A percentile compares a stretch with the other conserved stretches of the same genome.
Evolutionary conservation across 2,113 vertebrate species (phyloP).

Genomic region (Bungarus multicinctus): DNA sequence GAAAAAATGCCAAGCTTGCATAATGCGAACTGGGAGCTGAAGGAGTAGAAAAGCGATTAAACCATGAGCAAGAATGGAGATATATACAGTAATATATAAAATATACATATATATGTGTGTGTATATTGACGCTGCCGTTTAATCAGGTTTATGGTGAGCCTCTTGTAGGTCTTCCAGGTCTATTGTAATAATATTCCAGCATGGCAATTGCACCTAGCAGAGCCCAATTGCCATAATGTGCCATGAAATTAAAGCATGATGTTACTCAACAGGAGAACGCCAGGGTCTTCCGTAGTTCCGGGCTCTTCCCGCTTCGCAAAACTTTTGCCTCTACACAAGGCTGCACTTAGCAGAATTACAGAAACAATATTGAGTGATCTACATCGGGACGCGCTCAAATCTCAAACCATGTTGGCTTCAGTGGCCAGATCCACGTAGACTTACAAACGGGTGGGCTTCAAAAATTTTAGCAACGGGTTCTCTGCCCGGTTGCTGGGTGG

Average conservation of each 20-base stretch:
- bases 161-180: slow-evolving; percentile 38
- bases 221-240: slow-evolving; percentile 62
- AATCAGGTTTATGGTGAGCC: slow-evolving; percentile 57
- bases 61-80: neutral
- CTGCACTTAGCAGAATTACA: slow-evolving; percentile 51
- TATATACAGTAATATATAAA: too few relatives aligned
- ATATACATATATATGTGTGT: too few relatives aligned
- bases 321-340: slow-evolving; percentile 24
- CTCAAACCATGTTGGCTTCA: slow-evolving; percentile 33
- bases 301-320: slow-evolving; percentile 21
- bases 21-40: neutral
- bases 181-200: slow-evolving; percentile 47
- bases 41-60: neutral
- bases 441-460: neutral
- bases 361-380: slow-evolving; percentile 36
- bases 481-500: too few relatives aligned
- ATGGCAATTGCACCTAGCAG: slow-evolving; percentile 47
- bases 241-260: slow-evolving; percentile 67
- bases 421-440: neutral
- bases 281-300: slow-evolving; percentile 17
- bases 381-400: slow-evolving; percentile 34
- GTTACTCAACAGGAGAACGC: slow-evolving; percentile 59
- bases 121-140: slow-evolving; percentile 26
- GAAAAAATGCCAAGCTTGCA: neutral
- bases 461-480: too few relatives aligned